phyloP scores from a whole-genome alignment of 2,113 vertebrate genomes.

The Lepidiolamprologus cunningtoni region DNA sequence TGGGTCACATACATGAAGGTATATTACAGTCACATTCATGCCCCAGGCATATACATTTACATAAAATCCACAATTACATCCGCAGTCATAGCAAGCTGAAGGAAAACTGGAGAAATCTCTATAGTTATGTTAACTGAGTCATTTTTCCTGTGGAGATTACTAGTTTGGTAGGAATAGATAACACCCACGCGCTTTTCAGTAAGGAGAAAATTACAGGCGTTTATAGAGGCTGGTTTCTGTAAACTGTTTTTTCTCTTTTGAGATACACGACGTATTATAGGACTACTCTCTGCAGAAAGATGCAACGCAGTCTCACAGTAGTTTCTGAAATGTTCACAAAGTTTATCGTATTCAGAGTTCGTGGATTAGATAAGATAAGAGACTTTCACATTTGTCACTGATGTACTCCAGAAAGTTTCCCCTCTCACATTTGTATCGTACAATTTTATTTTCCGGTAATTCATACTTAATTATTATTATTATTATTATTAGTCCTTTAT shows the following conservation, averaged over 20 bases:
- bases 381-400: not conserved
- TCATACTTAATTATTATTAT: rapidly evolving
- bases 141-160: not conserved
- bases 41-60: not conserved
- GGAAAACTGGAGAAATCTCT: not conserved
- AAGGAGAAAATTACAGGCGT: not conserved
- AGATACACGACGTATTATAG: not conserved
- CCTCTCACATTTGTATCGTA: not conserved
- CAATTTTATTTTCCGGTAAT: not conserved
- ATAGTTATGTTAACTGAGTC: not conserved
- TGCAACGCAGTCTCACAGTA: not conserved
- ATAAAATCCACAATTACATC: not conserved
- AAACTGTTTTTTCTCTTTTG: not conserved
- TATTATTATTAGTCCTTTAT: not conserved
- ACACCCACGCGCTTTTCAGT: not conserved
- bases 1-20: not conserved
- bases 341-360: rapidly evolving
- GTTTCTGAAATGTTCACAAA: not conserved
- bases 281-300: not conserved
- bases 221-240: not conserved
- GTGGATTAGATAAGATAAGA: not conserved
- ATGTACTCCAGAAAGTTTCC: not conserved
- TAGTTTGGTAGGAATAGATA: conserved; percentile 10
- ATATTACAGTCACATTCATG: not conserved
- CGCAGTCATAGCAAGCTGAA: not conserved